Percentiles rank a stretch among this genome's conserved stretches.
These are phyloP conservation scores for Beris morrisii DNA, from an alignment of 2,888 invertebrate genomes.

Conservation along the genomic window DNA sequence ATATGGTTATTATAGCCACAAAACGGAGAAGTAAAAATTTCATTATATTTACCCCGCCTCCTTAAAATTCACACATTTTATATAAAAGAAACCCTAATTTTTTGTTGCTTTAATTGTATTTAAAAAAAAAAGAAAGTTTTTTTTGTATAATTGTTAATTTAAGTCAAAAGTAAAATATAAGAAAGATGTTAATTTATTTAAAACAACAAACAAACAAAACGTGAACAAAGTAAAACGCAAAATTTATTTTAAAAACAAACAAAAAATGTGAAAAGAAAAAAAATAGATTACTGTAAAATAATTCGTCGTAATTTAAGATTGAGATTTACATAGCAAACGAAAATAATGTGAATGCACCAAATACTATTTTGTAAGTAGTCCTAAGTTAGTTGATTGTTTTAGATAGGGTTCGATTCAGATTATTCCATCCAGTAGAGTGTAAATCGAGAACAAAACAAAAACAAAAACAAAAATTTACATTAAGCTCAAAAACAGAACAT, in stretches of 20 bases:
- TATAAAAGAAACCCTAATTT: background rate
- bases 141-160: constrained; percentile 21
- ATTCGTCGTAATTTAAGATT: background rate
- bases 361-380: constrained; percentile 42
- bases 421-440: constrained; percentile 29
- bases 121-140: background rate
- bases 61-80: background rate
- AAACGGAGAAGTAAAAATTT: background rate
- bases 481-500: too few species aligned
- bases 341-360: constrained; percentile 44
- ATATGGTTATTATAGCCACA: too few species aligned
- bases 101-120: constrained; percentile 5
- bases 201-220: constrained; percentile 29
- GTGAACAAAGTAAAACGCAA: constrained; percentile 28
- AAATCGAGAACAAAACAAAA: constrained; percentile 11
- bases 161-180: constrained; percentile 12
- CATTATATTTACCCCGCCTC: background rate
- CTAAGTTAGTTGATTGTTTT: constrained; percentile 30
- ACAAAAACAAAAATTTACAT: background rate
- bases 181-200: constrained; percentile 27
- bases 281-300: background rate
- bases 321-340: background rate
- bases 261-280: constrained; percentile 3
- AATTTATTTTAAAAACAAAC: background rate
- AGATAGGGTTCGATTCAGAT: constrained; percentile 31